Conservation (phyloP, 2,888 invertebrate species). For the Colostygia pectinataria region DNA sequence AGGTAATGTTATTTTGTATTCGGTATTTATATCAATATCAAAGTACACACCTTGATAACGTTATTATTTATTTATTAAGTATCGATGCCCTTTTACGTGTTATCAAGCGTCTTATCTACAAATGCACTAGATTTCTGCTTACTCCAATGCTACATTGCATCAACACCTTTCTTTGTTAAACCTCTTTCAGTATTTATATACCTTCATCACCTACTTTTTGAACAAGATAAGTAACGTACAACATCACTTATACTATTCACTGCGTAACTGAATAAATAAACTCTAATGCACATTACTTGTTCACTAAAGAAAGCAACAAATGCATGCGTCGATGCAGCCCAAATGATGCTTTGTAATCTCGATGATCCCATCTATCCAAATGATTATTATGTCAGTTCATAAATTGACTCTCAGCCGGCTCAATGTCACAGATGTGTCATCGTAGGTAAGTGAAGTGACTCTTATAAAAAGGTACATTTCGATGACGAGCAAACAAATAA, state of each 20-base stretch:
- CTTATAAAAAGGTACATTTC: background rate
- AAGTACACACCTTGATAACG: conserved; percentile 39
- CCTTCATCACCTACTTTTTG: too few species aligned
- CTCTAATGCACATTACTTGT: background rate
- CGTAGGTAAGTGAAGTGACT: background rate
- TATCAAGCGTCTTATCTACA: conserved; percentile 20
- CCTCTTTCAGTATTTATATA: too few species aligned
- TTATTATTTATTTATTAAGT: background rate
- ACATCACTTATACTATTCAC: too few species aligned
- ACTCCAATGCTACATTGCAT: background rate
- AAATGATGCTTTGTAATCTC: conserved; percentile 19
- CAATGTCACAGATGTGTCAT: conserved; percentile 17
- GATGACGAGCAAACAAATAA: background rate
- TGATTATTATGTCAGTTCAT: conserved; percentile 19
- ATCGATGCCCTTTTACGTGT: background rate
- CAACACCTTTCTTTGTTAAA: too few species aligned
- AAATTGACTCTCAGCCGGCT: conserved; percentile 10
- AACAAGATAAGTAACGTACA: too few species aligned
- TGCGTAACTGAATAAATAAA: background rate
- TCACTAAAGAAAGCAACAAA: background rate
- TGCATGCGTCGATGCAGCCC: conserved; percentile 12
- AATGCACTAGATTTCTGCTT: background rate
- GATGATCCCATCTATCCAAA: conserved; percentile 24
- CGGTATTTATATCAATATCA: conserved; percentile 27
- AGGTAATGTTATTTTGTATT: too few species aligned